These are phyloP conservation scores for Polia nebulosa DNA, from an alignment of 2,888 invertebrate species.

Conservation along the genomic window DNA sequence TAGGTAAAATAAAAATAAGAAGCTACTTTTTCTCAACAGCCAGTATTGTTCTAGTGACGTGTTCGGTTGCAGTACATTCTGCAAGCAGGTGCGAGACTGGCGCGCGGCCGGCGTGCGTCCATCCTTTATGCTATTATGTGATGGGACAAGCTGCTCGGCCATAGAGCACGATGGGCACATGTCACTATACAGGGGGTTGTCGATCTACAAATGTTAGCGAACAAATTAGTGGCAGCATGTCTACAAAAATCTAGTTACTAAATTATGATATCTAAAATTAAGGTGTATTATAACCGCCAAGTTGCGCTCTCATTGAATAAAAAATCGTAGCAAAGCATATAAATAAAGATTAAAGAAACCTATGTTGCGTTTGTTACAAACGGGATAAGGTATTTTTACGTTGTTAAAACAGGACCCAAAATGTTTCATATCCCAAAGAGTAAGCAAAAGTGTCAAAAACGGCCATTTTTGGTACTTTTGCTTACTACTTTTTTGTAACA, in stretches of 20 bases:
- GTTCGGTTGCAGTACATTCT: slow-evolving; percentile 48
- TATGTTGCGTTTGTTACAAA: too few species aligned
- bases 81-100: slow-evolving; percentile 72
- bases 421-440: too few species aligned
- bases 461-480: too few species aligned
- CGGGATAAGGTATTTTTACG: too few species aligned
- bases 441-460: too few species aligned
- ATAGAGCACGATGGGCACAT: slow-evolving; percentile 77
- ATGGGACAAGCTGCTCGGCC: slow-evolving; percentile 82
- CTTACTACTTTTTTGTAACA: too few species aligned
- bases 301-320: too few species aligned
- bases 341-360: too few species aligned
- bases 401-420: too few species aligned
- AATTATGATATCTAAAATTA: too few species aligned
- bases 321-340: too few species aligned
- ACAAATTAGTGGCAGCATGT: neutral
- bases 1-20: neutral
- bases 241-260: neutral
- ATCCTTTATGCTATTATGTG: slow-evolving; percentile 80
- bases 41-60: slow-evolving; percentile 34
- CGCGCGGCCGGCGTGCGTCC: slow-evolving; percentile 78
- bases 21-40: neutral
- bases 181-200: slow-evolving; percentile 69
- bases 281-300: too few species aligned
- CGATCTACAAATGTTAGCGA: neutral